Percentiles rank a stretch among this genome's conserved stretches.
Conservation (phyloP, 2,888 invertebrate species). For the Tipula lateralis region DNA sequence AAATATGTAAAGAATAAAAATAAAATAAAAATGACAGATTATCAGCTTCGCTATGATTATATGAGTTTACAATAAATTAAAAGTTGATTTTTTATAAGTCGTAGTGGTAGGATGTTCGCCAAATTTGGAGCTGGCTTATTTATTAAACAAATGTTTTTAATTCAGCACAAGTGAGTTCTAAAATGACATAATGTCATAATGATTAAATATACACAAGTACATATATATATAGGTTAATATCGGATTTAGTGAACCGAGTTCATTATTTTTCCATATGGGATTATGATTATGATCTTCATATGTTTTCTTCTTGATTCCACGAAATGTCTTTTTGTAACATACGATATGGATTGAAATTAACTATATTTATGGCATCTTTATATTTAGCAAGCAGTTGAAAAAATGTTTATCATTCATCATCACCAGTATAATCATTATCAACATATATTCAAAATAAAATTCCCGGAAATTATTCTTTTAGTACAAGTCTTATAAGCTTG, state of each 20-base stretch:
- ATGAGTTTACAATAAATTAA: neutral
- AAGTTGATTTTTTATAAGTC: no score
- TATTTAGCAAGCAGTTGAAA: neutral
- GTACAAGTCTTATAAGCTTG: neutral
- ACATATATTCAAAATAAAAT: neutral
- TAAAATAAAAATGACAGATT: constrained; percentile 3
- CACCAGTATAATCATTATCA: neutral
- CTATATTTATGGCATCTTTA: neutral
- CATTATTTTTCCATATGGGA: neutral
- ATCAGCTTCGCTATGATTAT: neutral
- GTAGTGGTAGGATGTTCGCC: no score
- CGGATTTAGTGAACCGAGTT: neutral
- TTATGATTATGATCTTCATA: neutral
- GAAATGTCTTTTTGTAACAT: neutral
- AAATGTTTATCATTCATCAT: neutral
- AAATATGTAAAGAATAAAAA: neutral
- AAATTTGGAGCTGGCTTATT: no score
- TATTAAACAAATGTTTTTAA: no score
- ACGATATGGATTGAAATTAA: neutral
- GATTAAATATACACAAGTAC: neutral
- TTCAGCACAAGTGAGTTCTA: no score
- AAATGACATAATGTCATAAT: no score
- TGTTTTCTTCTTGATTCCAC: neutral
- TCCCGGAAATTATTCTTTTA: neutral
- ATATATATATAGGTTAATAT: no score